Evolutionary conservation across 2,888 invertebrate genomes (phyloP), one percentile per base, ranked within the genome.

Genomic region (Drosophila stalkeri): DNA sequence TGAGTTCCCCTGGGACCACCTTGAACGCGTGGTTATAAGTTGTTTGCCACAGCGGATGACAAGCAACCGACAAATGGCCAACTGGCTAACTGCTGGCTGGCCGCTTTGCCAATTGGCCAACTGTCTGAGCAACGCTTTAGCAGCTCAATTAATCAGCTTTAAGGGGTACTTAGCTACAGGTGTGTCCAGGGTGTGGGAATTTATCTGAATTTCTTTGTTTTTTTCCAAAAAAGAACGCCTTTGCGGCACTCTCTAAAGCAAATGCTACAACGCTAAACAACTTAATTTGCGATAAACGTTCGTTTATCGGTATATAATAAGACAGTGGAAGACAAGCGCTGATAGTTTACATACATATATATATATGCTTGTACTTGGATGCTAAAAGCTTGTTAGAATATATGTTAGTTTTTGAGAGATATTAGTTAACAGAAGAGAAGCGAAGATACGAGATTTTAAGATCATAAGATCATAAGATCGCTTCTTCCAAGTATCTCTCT

Each of bases 91-190:
- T 56, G 57, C 49, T 31, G n/a, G n/a, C 49, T 33, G 31, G 33
- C 49, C n/a, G 33, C 69, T 12, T 52, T 47, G 27, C 55, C 9
- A 64, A 63, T 18, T 64, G 64, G 27, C 51, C 14, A 72, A 73
- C 63, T 77, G 81, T 62, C 81, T 61, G 66, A 68, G 39, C 72
- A 69, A 62, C 81, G 77, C 66, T 83, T 81, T 81, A 81, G 82
- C 72, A 82, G 69, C 85, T 89, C 90, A 85, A 85, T 85, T 85
- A 85, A 88, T 85, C 85, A 89, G 78, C 64, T 61, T 70, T 80
- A 62, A 81, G 70, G 62, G 82, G 57, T 80, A 70, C 75, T 77
- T 68, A 61, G 46, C 55, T 41, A 84, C 89, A 84, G 89, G 74
- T 80, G 77, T 72, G 41, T 80, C 33, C 59, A 46, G 71, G 66